A percentile compares a stretch with the other conserved stretches of the same genome.
These are phyloP conservation scores for Ispidina lecontei DNA, from an alignment of 2,797 vertebrate species.

Conservation along the genomic window DNA sequence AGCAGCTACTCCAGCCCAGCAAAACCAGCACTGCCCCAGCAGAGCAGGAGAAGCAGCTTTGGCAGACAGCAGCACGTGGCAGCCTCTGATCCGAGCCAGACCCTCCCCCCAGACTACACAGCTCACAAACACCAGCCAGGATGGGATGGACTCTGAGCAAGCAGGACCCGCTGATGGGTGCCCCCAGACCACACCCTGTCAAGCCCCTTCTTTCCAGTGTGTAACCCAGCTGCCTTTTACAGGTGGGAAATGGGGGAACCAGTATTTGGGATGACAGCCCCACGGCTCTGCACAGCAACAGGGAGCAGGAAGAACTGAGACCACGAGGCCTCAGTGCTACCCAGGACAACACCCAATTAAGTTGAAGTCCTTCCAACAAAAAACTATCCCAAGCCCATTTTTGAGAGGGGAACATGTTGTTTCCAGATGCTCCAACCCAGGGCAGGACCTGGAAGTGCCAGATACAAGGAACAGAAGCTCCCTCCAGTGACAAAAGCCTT, in stretches of 20 bases:
- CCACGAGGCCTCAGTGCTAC: rapidly evolving
- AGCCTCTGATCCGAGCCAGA: rapidly evolving
- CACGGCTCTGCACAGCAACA: rapidly evolving
- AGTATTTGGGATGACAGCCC: not conserved
- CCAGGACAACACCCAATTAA: no score
- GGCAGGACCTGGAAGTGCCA: not conserved
- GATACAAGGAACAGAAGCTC: not conserved
- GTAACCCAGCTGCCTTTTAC: not conserved
- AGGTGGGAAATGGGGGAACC: rapidly evolving
- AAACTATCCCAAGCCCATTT: not conserved
- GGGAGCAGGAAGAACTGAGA: rapidly evolving
- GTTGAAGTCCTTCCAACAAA: not conserved
- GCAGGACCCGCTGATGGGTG: not conserved
- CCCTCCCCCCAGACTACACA: rapidly evolving
- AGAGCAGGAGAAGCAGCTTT: not conserved
- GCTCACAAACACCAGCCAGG: rapidly evolving
- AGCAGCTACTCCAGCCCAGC: not conserved
- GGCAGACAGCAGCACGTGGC: rapidly evolving
- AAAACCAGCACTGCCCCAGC: not conserved
- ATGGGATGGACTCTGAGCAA: not conserved
- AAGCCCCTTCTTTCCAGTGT: not conserved
- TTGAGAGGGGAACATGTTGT: rapidly evolving
- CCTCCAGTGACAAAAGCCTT: not conserved
- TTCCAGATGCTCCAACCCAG: not conserved
- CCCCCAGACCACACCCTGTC: rapidly evolving